phyloP scores from a whole-genome alignment of 2,113 vertebrate species.

The Corvus hawaiiensis region DNA sequence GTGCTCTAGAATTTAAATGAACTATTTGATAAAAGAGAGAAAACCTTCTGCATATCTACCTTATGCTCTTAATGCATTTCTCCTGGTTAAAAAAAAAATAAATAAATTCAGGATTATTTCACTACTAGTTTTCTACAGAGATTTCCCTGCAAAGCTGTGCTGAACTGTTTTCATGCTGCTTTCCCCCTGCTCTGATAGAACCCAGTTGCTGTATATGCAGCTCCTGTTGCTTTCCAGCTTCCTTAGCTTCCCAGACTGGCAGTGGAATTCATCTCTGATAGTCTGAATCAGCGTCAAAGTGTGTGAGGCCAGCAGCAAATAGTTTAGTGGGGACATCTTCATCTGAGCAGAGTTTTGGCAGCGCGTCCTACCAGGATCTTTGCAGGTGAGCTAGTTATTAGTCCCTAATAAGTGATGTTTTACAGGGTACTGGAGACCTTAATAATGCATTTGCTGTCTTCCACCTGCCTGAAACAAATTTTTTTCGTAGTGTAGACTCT shows the following conservation, averaged over 20 bases:
- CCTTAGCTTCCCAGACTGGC: background rate
- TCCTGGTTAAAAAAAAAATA: background rate
- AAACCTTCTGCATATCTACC: background rate
- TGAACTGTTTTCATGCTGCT: background rate
- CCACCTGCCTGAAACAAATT: background rate
- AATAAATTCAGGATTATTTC: background rate
- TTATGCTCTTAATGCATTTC: background rate
- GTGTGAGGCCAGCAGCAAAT: background rate
- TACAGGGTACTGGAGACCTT: background rate
- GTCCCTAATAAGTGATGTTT: background rate
- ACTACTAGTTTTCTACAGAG: background rate
- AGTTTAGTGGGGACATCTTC: background rate
- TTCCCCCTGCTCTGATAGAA: background rate
- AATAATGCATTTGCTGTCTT: background rate
- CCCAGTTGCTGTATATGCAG: background rate
- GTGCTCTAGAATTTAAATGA: slow-evolving; percentile 47
- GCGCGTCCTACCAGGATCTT: background rate
- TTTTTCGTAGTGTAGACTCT: background rate
- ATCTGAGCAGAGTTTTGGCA: background rate
- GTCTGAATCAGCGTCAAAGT: background rate
- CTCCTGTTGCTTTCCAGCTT: background rate
- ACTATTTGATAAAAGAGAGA: slow-evolving; percentile 1
- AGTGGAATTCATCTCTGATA: background rate
- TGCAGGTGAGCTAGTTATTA: background rate
- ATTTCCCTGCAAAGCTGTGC: background rate